Base-by-base conservation (phyloP, 2,888 invertebrate species). In the Sinhomidia bicolor region DNA sequence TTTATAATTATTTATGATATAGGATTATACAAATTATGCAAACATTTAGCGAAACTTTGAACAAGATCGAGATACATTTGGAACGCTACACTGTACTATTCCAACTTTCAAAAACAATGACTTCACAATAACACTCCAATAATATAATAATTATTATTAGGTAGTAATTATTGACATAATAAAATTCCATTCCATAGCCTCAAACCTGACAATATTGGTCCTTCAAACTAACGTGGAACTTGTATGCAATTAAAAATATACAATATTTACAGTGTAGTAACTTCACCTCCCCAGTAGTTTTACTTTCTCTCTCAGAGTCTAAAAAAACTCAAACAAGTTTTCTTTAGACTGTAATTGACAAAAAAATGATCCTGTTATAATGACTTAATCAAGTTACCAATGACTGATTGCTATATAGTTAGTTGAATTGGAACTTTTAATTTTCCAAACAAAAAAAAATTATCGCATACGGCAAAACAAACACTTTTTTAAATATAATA, bases 51-150 rank as follows among this genome's bases (percentile, higher is more conserved):
- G 57, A 57, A 79, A 79, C 57, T 79, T 79, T 79, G 78, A 79
- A 79, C 78, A 79, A 57, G 57, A 57, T 32, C 78, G 78, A 79
- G 78, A 79, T 79, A 79, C 78, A 44, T 74, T 74, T 47, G 74
- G 74, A 74, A 74, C 26, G 14, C 51, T 74, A 47, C 47, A 23
- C 26, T 74, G 44, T 14, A 29, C 26, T 74, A 74, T 47, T 74
- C 23, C 71, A 74, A 47, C 47, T 47, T 51, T n/a, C 41, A 17
- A 5, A n/a, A 29, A 12, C 26, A 74, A 14, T 71, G 47, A 74
- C 74, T 74, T 51, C n/a, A 14, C 71, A 44, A 7, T 32, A 17
- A 14, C 26, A 62, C 26, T 5, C 29, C 4, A 44, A 44, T 23
- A 62, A 6, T 5, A 9, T 0, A 44, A 44, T 23, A 62, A 6